Evolutionary conservation across 1,140 invertebrate genomes (phyloP).

Genomic region (Ips nitidus): DNA sequence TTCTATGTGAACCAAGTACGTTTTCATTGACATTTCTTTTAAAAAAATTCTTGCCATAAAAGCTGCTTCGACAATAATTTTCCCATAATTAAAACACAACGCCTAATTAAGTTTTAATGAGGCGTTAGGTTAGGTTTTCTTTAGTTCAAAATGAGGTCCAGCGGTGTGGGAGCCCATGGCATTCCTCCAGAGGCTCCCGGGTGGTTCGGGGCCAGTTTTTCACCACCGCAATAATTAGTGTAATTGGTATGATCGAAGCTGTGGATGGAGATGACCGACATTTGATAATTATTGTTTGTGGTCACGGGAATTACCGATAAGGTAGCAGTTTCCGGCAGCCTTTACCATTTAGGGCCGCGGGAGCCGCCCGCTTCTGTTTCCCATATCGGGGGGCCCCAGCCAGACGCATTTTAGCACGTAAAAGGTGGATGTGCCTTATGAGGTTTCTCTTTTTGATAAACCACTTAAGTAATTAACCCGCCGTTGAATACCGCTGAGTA

Average conservation of each 20-base stretch:
- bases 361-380: slow-evolving; percentile 17
- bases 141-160: no score
- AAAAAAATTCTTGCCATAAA: no score
- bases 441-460: slow-evolving; percentile 22
- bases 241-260: slow-evolving; percentile 6
- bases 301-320: slow-evolving; percentile 33
- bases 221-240: background rate
- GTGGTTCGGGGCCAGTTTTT: background rate
- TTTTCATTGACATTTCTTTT: no score
- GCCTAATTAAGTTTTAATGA: no score
- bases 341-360: slow-evolving; percentile 24
- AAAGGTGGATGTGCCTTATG: slow-evolving; percentile 27
- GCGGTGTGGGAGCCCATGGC: no score
- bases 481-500: background rate
- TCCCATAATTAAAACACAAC: no score
- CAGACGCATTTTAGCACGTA: slow-evolving; percentile 27
- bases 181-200: no score
- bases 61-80: no score
- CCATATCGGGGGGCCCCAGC: slow-evolving; percentile 11
- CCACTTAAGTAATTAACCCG: slow-evolving; percentile 21
- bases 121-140: no score
- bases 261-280: slow-evolving; percentile 22
- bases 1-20: no score
- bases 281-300: slow-evolving; percentile 26
- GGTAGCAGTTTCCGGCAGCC: slow-evolving; percentile 33